phyloP scores from a whole-genome alignment of 2,888 invertebrate genomes.

The Drosophila anceps region DNA sequence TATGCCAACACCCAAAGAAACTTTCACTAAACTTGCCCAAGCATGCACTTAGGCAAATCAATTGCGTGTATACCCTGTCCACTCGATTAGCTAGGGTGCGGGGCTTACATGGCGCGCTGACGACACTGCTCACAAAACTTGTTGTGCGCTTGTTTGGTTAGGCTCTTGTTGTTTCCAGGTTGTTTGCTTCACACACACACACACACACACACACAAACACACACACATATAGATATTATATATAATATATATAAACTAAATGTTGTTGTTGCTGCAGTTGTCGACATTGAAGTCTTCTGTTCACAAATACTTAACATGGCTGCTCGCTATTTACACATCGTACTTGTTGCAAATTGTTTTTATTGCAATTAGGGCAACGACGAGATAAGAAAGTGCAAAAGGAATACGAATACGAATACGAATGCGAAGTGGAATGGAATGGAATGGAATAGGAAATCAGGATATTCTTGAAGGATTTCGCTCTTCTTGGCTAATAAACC shows the following conservation, averaged over 20 bases:
- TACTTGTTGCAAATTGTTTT: slow-evolving; percentile 71
- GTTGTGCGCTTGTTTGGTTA: slow-evolving; percentile 57
- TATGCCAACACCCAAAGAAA: neutral
- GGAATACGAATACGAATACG: neutral
- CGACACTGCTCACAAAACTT: slow-evolving; percentile 64
- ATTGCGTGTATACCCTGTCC: slow-evolving; percentile 20
- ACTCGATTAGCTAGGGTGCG: slow-evolving; percentile 15
- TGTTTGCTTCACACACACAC: slow-evolving; percentile 39
- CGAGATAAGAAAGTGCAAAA: neutral
- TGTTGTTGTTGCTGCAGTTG: slow-evolving; percentile 33
- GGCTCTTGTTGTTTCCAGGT: slow-evolving; percentile 47
- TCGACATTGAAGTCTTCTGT: slow-evolving; percentile 61
- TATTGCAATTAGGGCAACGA: slow-evolving; percentile 61
- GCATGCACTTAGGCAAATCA: neutral
- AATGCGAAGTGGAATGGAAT: neutral
- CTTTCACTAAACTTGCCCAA: neutral
- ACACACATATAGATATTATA: neutral
- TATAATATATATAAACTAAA: slow-evolving; percentile 3
- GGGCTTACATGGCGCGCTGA: slow-evolving; percentile 43
- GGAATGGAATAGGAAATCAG: neutral
- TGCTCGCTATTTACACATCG: slow-evolving; percentile 55
- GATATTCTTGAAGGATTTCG: slow-evolving; percentile 19
- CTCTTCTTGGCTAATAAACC: slow-evolving; percentile 47
- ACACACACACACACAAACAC: neutral
- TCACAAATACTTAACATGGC: slow-evolving; percentile 68